Percentiles rank a stretch among this genome's conserved stretches.
These are phyloP conservation scores for Drosophila biarmipes DNA, from an alignment of 1,140 invertebrate species.

Conservation along the genomic window DNA sequence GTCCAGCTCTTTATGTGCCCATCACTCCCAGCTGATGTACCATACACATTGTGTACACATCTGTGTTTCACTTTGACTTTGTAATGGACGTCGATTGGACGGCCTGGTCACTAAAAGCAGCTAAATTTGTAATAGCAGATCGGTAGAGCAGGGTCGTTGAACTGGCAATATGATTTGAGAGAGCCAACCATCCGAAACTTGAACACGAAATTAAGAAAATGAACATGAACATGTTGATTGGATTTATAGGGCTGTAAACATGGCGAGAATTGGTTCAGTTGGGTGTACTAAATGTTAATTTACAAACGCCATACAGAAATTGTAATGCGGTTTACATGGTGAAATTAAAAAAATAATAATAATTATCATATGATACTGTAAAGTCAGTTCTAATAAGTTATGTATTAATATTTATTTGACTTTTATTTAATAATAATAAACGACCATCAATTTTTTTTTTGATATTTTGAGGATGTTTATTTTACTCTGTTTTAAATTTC, in stretches of 20 bases:
- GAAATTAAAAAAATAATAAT: too few relatives aligned
- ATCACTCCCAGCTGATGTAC: conserved; percentile 1
- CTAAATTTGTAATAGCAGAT: background rate
- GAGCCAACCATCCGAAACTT: background rate
- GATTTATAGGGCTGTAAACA: too few relatives aligned
- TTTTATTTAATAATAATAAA: too few relatives aligned
- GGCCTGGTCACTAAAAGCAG: conserved; percentile 7
- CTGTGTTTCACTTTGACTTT: conserved; percentile 1
- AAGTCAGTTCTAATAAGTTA: too few relatives aligned
- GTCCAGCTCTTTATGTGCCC: background rate
- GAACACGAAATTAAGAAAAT: background rate
- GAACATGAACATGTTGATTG: background rate
- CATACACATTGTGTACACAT: background rate
- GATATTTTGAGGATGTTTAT: too few relatives aligned
- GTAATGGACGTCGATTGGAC: conserved; percentile 34
- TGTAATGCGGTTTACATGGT: background rate
- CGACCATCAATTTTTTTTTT: too few relatives aligned
- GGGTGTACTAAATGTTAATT: too few relatives aligned
- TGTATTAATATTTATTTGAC: too few relatives aligned
- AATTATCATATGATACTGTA: too few relatives aligned
- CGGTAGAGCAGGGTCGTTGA: conserved; percentile 12
- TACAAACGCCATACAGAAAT: background rate
- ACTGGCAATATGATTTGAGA: conserved; percentile 21
- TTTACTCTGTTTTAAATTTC: too few relatives aligned
- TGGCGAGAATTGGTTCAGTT: background rate